These are phyloP conservation scores for Nannobrachium achirus DNA, from an alignment of 2,113 vertebrate species.

Conservation along the genomic window DNA sequence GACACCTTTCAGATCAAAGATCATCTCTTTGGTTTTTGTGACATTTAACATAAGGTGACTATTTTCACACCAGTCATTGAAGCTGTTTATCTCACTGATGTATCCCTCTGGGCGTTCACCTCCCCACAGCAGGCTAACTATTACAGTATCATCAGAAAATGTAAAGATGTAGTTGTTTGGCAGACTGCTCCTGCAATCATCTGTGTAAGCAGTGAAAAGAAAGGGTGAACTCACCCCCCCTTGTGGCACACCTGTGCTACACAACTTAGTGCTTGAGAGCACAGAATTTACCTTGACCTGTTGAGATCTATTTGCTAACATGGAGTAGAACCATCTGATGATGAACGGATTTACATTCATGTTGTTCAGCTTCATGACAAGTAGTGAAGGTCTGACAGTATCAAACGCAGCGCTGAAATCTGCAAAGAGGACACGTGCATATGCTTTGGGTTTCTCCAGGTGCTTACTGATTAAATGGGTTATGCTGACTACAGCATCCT, in stretches of 20 bases:
- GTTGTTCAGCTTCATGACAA: background rate
- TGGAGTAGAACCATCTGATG: slow-evolving; percentile 2
- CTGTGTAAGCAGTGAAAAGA: background rate
- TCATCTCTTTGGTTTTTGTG: too few relatives aligned
- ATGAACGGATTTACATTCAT: slow-evolving; percentile 7
- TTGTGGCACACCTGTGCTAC: background rate
- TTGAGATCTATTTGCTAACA: too few relatives aligned
- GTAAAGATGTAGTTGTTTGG: too few relatives aligned
- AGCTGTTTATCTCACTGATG: background rate
- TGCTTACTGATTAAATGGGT: background rate
- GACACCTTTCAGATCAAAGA: too few relatives aligned
- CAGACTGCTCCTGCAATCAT: background rate
- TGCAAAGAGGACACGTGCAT: slow-evolving; percentile 2
- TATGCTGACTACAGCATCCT: slow-evolving; percentile 10
- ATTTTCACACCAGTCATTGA: too few relatives aligned
- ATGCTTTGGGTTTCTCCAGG: background rate
- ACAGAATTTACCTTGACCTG: background rate
- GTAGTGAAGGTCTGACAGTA: background rate
- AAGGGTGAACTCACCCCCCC: background rate
- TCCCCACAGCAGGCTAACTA: background rate
- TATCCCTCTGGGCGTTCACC: background rate
- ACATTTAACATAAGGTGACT: too few relatives aligned
- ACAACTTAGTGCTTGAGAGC: background rate
- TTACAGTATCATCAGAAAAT: background rate
- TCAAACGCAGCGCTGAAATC: slow-evolving; percentile 13